Base-by-base conservation (phyloP, 2,113 vertebrate genomes). In the Sebastes schlegelii region DNA sequence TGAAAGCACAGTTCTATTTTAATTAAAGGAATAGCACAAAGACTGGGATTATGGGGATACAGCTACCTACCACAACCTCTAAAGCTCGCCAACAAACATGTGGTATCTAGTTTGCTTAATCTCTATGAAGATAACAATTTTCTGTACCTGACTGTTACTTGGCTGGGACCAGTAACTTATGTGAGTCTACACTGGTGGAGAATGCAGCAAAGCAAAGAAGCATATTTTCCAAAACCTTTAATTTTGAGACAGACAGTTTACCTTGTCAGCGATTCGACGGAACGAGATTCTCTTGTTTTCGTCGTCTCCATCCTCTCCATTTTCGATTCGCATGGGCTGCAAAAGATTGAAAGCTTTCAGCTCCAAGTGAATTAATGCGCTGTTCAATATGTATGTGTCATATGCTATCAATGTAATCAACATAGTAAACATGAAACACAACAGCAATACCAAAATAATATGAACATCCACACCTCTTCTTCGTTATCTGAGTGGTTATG, bases 251-350 rank as follows among this genome's bases (percentile, higher is more conserved):
- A 17, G 2, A 54, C 4, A 12, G 42, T 42, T 54, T 84, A 95
- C 95, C 92, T 92, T 73, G 79, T 94, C 92, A 23, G 89, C 90
- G 79, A 82, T 45, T n/a, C 93, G 82, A 1, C 55, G 23, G 82
- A 93, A 94, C 6, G 94, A 1, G 0, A 0, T 14, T 17, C 2
- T 81, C 72, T 83, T 81, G 0, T 76, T 68, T 54, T 90, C 63
- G 6, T 66, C 65, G 2, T 87, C 26, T 34, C 26, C 26, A 34
- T 34, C 71, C 3, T 3, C 23, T 54, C 0, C 3, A 5, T 57
- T 45, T 26, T 9, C n/a, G 0, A 10, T 2, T 10, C 10, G 11
- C 21, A 0, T 1, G 8, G 0, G 2, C 82, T 88, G 64, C 14
- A 74, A 82, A 55, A 85, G 14, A 73, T n/a, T 19, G 12, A 69